Evolutionary conservation across 2,888 invertebrate species (phyloP).

Genomic region (Alviniconcha strummeri): DNA sequence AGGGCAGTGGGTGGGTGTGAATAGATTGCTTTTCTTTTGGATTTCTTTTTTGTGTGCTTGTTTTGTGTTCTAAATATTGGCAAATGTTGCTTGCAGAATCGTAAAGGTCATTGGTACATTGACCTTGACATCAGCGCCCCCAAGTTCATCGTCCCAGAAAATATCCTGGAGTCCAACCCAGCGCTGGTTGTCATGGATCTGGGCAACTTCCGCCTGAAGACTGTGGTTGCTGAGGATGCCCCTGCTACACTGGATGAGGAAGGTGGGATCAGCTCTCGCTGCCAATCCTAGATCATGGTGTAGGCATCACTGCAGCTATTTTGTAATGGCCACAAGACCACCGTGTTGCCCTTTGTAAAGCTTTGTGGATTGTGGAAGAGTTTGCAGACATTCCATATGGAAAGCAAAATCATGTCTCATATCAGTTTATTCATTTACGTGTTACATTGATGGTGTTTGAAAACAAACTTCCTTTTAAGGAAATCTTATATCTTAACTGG

Average conservation of each 20-base stretch:
- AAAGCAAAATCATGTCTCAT: too few species aligned
- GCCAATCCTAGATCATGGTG: too few species aligned
- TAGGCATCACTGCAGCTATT: too few species aligned
- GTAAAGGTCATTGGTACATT: constrained; percentile 82
- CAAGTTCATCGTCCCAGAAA: constrained; percentile 90
- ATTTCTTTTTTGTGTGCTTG: background rate
- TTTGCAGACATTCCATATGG: too few species aligned
- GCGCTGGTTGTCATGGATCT: constrained; percentile 87
- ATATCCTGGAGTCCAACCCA: constrained; percentile 69
- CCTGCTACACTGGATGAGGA: constrained; percentile 3
- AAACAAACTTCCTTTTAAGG: too few species aligned
- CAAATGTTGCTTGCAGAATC: constrained; percentile 46
- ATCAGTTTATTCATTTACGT: too few species aligned
- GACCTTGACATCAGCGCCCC: constrained; percentile 95
- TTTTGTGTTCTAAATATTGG: background rate
- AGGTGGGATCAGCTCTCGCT: background rate
- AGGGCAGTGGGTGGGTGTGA: too few species aligned
- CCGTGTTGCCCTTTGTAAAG: too few species aligned
- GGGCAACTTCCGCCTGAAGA: constrained; percentile 84
- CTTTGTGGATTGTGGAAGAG: too few species aligned
- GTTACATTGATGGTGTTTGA: too few species aligned
- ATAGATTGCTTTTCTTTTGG: background rate
- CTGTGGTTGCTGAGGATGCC: constrained; percentile 34
- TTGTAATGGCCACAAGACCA: too few species aligned
- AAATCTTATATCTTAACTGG: too few species aligned